Base-by-base conservation (phyloP, 2,113 vertebrate genomes). In the Chlorodrepanis virens region DNA sequence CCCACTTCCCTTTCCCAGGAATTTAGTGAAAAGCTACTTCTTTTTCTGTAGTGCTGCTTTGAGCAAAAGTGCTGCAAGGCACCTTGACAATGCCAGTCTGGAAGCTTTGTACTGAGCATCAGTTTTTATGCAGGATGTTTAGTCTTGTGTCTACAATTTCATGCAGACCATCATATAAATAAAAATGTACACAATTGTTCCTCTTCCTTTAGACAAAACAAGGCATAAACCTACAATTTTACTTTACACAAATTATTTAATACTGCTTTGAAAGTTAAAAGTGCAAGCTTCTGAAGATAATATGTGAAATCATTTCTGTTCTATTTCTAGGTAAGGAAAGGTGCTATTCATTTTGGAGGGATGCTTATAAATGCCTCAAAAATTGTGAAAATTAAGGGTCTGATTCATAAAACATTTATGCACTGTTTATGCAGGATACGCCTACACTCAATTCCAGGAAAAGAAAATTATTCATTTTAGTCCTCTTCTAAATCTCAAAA, bases 351-450 rank as follows among this genome's bases (percentile, higher is more conserved):
- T 94, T 74, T 91, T 63, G 11, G 56, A 89, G 47, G 60, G 37
- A 37, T 82, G 27, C 50, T 61, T 87, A 77, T 45, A 56, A 96
- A 90, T 56, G 47, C 59, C 72, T 96, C 81, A 90, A 52, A 86
- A 88, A 70, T 78, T 91, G 50, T 97, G 75, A 94, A 88, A 47
- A 68, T 93, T 91, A 96, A 91, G 49, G 63, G 45, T 89, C 79
- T 94, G 65, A 94, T 94, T 96, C 82, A 63, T 94, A 80, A 97
- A 96, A 94, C 24, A 84, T 92, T 49, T 87, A 77, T 83, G 44
- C 65, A 80, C 60, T 91, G 14, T 75, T 97, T 87, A 90, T 96
- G 45, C 59, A 89, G 67, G 47, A 87, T 67, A n/a, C 42, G 84
- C 22, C 13, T 81, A 75, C 35, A 78, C 64, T 91, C 35, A 65